A percentile compares a stretch with the other conserved stretches of the same genome.
These are phyloP conservation scores for Panzeria rudis DNA, from an alignment of 2,888 invertebrate genomes.

Conservation along the genomic window DNA sequence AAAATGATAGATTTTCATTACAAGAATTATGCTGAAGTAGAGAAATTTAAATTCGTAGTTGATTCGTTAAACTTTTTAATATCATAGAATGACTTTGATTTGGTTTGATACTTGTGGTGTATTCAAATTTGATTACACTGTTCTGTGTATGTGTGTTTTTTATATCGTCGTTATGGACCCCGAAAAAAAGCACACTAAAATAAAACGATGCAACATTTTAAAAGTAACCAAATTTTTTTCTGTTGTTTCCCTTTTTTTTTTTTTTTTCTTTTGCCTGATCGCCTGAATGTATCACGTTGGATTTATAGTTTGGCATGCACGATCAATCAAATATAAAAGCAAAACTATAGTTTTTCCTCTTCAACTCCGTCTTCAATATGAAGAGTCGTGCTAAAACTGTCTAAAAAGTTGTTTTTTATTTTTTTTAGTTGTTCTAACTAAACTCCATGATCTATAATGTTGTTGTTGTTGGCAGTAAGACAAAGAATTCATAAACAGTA, in stretches of 20 bases:
- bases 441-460: slow-evolving; percentile 65
- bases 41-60: not conserved
- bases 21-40: not conserved
- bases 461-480: slow-evolving; percentile 34
- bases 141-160: not conserved
- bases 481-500: slow-evolving; percentile 44
- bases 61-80: not conserved
- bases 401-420: slow-evolving; percentile 57
- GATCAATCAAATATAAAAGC: slow-evolving; percentile 83
- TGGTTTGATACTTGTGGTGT: slow-evolving; percentile 53
- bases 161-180: slow-evolving; percentile 61
- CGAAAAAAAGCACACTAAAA: slow-evolving; percentile 40
- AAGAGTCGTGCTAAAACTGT: slow-evolving; percentile 73
- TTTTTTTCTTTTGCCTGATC: slow-evolving; percentile 80
- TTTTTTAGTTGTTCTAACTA: slow-evolving; percentile 53
- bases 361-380: slow-evolving; percentile 71
- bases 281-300: slow-evolving; percentile 84
- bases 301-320: slow-evolving; percentile 84
- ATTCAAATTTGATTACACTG: slow-evolving; percentile 62
- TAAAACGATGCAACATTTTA: slow-evolving; percentile 64
- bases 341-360: slow-evolving; percentile 74
- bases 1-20: too few relatives aligned
- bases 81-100: slow-evolving; percentile 57
- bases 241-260: slow-evolving; percentile 37
- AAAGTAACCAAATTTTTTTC: slow-evolving; percentile 49